These are phyloP conservation scores for Telmatochromis sp. DNA, from an alignment of 2,113 vertebrate genomes.

Conservation along the genomic window DNA sequence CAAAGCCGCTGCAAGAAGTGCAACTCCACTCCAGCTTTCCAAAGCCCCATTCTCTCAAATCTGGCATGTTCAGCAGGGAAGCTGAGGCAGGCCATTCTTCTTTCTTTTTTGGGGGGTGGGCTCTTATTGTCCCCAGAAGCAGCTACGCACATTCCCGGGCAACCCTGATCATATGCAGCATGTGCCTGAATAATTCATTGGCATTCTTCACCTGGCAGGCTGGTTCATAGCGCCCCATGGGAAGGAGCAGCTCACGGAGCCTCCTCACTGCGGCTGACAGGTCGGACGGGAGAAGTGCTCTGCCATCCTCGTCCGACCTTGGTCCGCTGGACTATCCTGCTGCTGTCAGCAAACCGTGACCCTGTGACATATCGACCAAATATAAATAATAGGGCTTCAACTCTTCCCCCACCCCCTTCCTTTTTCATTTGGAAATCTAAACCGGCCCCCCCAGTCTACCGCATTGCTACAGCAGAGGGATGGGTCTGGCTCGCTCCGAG, in stretches of 20 bases:
- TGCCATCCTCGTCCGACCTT: slow-evolving; percentile 45
- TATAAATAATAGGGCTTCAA: slow-evolving; percentile 53
- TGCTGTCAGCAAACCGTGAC: slow-evolving; percentile 54
- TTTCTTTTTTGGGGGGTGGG: neutral
- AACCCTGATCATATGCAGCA: slow-evolving; percentile 47
- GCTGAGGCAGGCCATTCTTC: neutral
- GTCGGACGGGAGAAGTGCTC: neutral
- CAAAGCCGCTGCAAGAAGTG: neutral
- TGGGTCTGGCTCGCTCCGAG: neutral
- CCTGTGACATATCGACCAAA: slow-evolving; percentile 55
- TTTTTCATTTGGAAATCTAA: slow-evolving; percentile 36
- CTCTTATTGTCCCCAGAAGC: neutral
- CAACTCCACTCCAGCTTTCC: neutral
- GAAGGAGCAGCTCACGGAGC: neutral
- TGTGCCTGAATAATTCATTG: slow-evolving; percentile 62
- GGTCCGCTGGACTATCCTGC: slow-evolving; percentile 29
- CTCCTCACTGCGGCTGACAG: slow-evolving; percentile 20
- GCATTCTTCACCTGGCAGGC: slow-evolving; percentile 56
- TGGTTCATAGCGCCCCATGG: slow-evolving; percentile 19
- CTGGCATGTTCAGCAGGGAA: neutral
- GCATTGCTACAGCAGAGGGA: slow-evolving; percentile 46
- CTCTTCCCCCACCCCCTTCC: neutral
- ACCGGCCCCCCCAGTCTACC: slow-evolving; percentile 13
- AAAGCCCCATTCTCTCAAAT: neutral
- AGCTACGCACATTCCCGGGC: slow-evolving; percentile 14